Evolutionary conservation across 2,113 vertebrate species (phyloP).

Genomic region (Barbus barbus): DNA sequence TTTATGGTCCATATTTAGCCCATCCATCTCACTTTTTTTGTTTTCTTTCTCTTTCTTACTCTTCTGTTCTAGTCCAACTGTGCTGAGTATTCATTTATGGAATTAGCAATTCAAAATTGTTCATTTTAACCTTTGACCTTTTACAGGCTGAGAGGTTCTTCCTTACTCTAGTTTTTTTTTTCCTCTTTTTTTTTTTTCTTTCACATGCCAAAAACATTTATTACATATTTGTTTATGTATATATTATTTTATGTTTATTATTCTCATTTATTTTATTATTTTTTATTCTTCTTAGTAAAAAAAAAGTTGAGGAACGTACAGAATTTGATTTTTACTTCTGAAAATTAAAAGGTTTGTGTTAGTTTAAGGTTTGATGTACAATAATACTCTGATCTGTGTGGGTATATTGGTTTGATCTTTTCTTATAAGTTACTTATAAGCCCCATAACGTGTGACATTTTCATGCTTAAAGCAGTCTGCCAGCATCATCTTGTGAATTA

Average conservation of each 20-base stretch:
- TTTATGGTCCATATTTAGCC: not conserved
- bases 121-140: slow-evolving; percentile 19
- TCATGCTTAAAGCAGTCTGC: slow-evolving; percentile 1
- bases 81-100: slow-evolving; percentile 5
- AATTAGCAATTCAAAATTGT: not conserved
- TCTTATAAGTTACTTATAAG: not conserved
- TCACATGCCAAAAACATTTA: too few species aligned
- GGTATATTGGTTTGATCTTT: not conserved
- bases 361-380: not conserved
- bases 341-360: not conserved
- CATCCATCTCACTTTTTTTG: not conserved
- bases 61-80: not conserved
- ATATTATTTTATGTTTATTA: too few species aligned
- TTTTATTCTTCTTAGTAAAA: too few species aligned
- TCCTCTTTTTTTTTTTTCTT: too few species aligned
- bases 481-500: slow-evolving; percentile 13
- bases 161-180: not conserved
- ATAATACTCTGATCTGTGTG: not conserved
- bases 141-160: not conserved
- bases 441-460: not conserved
- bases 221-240: too few species aligned
- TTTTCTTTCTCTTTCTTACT: not conserved
- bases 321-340: too few species aligned
- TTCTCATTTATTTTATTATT: too few species aligned
- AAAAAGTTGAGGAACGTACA: too few species aligned